A percentile compares a stretch with the other conserved stretches of the same genome.
phyloP scores from a whole-genome alignment of 2,113 vertebrate species.

The Chloropsis hardwickii region DNA sequence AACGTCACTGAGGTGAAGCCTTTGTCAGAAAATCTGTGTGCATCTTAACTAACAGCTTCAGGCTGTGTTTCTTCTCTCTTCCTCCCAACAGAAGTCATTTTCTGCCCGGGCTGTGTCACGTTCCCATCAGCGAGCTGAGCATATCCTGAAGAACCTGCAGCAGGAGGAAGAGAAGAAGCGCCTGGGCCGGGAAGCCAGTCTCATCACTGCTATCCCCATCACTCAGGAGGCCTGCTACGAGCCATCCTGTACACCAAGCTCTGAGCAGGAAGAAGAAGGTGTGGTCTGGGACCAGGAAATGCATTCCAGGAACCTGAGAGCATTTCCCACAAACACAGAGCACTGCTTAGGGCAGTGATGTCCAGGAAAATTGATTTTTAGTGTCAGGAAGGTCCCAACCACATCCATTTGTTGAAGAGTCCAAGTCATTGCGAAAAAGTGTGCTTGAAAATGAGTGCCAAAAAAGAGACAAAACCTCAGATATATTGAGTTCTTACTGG shows the following conservation, averaged over 20 bases:
- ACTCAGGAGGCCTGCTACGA: conserved; percentile 97
- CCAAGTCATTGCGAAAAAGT: not conserved
- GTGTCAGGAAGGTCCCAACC: not conserved
- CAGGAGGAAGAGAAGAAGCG: conserved; percentile 97
- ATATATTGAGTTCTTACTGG: not conserved
- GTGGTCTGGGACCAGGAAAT: conserved; percentile 35
- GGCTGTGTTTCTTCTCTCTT: not conserved
- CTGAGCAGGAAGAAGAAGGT: conserved; percentile 99
- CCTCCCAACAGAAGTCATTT: conserved; percentile 88
- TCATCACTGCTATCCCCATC: conserved; percentile 95
- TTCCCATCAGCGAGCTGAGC: conserved; percentile 95
- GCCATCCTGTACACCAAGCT: conserved; percentile 90
- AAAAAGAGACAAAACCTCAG: not conserved
- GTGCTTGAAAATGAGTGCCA: not conserved
- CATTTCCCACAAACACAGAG: not conserved
- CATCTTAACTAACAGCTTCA: not conserved
- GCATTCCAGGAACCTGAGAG: not conserved
- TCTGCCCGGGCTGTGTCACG: conserved; percentile 95
- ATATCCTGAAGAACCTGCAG: conserved; percentile 98
- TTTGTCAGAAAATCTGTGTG: not conserved
- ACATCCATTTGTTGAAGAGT: not conserved
- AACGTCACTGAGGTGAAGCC: not conserved
- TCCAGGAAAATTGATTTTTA: not conserved
- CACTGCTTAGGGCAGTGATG: not conserved
- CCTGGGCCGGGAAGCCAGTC: conserved; percentile 93